Evolutionary conservation across 2,113 vertebrate species (phyloP), one percentile per base, ranked within the genome.

Genomic region (Montifringilla adamsi): DNA sequence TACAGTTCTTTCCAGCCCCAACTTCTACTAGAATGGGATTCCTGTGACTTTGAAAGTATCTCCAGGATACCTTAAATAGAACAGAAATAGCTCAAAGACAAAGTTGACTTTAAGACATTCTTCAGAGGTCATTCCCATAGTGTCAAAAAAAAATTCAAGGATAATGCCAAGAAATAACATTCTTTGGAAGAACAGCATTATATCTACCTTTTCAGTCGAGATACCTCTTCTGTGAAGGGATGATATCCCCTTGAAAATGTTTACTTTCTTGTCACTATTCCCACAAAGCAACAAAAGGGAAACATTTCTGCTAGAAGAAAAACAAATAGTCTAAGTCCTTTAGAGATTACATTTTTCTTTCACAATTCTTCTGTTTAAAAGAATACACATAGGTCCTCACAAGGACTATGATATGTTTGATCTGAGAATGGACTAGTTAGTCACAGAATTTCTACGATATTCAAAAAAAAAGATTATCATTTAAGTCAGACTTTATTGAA

Each of bases 91-190:
- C 68, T 95, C 72, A 76, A 73, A 81, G 52, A 58, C 41, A 76
- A 85, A 88, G 67, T 11, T 94, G 27, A 52, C 66, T 90, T 83
- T 23, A 76, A 74, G 70, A 67, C 59, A 58, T 89, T 97, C 78
- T 94, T 91, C 63, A 90, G 58, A 66, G 74, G 84, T 87, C 60
- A 84, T 83, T 89, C 52, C 75, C 72, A 86, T 70, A 80, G 67
- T 8, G 3, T 74, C 6, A 70, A 47, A 87, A 68, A 68, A 53
- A 44, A 63, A 35, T 28, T 62, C 67, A 74, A 50, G 35, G 50
- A 91, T 2, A 35, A 39, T 89, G 73, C 76, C 49, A 90, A 93
- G 86, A 93, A 92, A 53, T 84, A 73, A 59, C 0, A 1, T 44
- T 33, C 43, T 95, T 60, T 64, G 59, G 43, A 92, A 88, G 37